These are phyloP conservation scores for Irena cyanogastra DNA, from an alignment of 2,113 vertebrate species.

Conservation along the genomic window DNA sequence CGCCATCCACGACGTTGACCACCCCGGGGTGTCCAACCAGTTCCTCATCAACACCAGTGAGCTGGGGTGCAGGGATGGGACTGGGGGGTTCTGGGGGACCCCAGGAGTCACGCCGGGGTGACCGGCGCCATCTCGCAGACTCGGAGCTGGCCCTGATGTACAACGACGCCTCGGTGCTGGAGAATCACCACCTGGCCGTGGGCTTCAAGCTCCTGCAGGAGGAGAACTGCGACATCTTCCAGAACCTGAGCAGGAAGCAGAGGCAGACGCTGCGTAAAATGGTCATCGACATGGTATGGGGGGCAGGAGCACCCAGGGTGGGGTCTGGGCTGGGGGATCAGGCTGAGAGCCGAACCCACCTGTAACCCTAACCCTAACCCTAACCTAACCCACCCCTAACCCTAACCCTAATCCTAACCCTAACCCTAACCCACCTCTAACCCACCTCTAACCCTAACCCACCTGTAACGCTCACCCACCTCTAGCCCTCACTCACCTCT, in stretches of 20 bases:
- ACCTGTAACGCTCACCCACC: too few relatives aligned
- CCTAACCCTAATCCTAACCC: too few relatives aligned
- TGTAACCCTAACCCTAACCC: too few relatives aligned
- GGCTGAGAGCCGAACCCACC: too few relatives aligned
- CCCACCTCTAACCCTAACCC: too few relatives aligned
- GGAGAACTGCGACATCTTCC: conserved; percentile 90
- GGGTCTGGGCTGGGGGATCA: not conserved
- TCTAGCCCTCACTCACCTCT: too few relatives aligned
- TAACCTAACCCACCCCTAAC: too few relatives aligned
- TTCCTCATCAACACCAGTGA: conserved; percentile 96
- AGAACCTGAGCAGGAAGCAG: conserved; percentile 87
- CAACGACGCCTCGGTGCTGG: conserved; percentile 87
- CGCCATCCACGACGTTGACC: conserved; percentile 91
- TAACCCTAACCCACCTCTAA: too few relatives aligned
- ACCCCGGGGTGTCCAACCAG: conserved; percentile 91
- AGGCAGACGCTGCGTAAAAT: conserved; percentile 85
- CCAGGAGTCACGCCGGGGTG: not conserved
- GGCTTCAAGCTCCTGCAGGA: conserved; percentile 92
- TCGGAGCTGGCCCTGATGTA: conserved; percentile 92
- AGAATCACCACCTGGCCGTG: conserved; percentile 91
- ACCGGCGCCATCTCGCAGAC: conserved; percentile 60
- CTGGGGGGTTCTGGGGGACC: rapidly evolving
- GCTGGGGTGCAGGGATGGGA: not conserved
- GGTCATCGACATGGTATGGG: conserved; percentile 86
- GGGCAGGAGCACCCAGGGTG: rapidly evolving